Conservation (phyloP, 2,888 invertebrate genomes). For the Drosophila planitibia region DNA sequence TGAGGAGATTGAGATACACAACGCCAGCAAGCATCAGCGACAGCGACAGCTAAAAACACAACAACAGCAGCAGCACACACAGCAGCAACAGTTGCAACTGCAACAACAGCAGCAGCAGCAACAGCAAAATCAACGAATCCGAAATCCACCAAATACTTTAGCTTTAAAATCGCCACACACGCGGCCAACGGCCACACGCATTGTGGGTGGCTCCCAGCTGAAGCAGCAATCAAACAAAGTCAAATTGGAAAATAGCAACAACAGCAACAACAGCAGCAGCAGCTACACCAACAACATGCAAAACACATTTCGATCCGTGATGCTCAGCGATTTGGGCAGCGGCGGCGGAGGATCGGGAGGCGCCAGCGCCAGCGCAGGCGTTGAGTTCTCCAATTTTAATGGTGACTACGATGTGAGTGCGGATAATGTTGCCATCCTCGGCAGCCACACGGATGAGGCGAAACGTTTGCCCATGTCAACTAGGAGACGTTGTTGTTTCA, state of each 20-base stretch:
- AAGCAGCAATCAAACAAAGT: constrained; percentile 38
- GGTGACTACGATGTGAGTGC: constrained; percentile 84
- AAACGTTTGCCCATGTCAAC: constrained; percentile 88
- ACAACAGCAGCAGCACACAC: constrained; percentile 59
- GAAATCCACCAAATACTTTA: constrained; percentile 73
- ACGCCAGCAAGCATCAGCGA: constrained; percentile 62
- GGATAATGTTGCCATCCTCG: constrained; percentile 85
- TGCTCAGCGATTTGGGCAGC: constrained; percentile 80
- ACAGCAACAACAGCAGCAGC: constrained; percentile 53
- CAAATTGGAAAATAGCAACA: constrained; percentile 38
- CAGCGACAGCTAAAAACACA: constrained; percentile 49
- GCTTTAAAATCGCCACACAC: constrained; percentile 65
- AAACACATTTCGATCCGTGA: constrained; percentile 83
- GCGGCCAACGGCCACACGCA: constrained; percentile 51
- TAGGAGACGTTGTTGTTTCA: constrained; percentile 89
- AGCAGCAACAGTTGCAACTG: constrained; percentile 47
- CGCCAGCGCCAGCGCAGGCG: constrained; percentile 52
- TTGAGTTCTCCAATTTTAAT: constrained; percentile 82
- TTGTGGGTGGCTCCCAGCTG: constrained; percentile 43
- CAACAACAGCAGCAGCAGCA: constrained; percentile 54
- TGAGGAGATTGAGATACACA: constrained; percentile 87
- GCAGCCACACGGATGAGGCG: constrained; percentile 83
- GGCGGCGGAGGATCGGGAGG: constrained; percentile 48
- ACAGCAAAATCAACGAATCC: constrained; percentile 60
- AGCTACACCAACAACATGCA: constrained; percentile 82